Conservation (phyloP, 2,797 vertebrate genomes). For the Ceryle rudis region DNA sequence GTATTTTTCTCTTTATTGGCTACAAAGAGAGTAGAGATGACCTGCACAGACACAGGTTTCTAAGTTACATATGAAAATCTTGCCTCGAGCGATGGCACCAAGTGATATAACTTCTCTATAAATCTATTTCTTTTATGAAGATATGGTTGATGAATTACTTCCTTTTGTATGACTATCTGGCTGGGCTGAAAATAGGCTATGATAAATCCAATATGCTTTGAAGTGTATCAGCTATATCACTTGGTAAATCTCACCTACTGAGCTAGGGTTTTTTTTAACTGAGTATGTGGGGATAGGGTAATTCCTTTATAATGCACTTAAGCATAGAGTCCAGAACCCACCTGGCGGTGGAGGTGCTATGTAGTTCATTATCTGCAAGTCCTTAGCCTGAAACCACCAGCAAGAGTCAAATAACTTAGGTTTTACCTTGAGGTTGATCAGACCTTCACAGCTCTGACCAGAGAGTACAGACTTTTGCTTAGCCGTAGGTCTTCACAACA, state of each 20-base stretch:
- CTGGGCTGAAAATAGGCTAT: neutral
- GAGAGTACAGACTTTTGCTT: neutral
- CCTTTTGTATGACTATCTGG: neutral
- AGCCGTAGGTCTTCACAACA: neutral
- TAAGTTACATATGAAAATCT: neutral
- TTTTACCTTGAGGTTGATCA: neutral
- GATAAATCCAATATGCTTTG: neutral
- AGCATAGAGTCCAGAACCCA: neutral
- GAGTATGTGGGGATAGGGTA: neutral
- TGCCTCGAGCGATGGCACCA: neutral
- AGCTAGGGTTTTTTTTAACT: neutral
- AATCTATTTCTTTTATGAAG: neutral
- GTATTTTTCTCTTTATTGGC: neutral
- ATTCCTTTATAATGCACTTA: neutral
- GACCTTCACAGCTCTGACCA: neutral
- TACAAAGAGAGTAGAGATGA: neutral
- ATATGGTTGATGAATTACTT: neutral
- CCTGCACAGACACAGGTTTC: neutral
- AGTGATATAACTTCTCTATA: neutral
- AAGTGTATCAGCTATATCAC: neutral
- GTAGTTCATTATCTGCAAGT: neutral
- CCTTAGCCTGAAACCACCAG: neutral
- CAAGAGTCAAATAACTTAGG: neutral
- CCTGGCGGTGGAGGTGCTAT: neutral
- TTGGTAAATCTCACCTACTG: neutral